These are phyloP conservation scores for Acropternis orthonyx DNA, from an alignment of 2,797 vertebrate genomes.

Conservation along the genomic window DNA sequence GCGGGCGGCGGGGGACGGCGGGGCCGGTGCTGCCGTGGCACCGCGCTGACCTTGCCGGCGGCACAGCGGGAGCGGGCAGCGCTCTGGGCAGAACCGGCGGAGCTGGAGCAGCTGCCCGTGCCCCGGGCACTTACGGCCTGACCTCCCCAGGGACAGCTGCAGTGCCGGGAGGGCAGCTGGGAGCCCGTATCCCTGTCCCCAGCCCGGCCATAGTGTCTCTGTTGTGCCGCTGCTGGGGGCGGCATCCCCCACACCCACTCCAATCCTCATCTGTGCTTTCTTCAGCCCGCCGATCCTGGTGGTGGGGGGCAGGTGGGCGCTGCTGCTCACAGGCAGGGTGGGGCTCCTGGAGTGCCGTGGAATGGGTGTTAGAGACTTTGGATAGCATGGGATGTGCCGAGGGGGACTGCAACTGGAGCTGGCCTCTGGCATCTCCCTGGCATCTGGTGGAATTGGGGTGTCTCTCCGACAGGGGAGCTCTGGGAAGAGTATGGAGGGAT, in stretches of 20 bases:
- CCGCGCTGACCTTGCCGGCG: not conserved
- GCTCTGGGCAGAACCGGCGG: not conserved
- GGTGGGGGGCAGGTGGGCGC: not conserved
- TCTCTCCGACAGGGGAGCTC: not conserved
- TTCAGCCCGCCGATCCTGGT: accelerated
- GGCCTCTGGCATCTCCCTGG: accelerated
- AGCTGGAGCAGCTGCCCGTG: not conserved
- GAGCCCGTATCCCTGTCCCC: not conserved
- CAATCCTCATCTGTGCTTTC: not conserved
- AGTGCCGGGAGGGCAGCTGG: not conserved
- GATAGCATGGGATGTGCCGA: accelerated
- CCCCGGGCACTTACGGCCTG: not conserved
- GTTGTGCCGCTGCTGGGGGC: accelerated
- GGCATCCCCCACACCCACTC: not conserved
- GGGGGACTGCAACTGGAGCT: not conserved
- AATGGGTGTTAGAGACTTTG: not conserved
- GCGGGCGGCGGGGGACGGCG: not conserved
- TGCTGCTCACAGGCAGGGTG: not conserved
- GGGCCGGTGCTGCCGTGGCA: not conserved
- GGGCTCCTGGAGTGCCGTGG: accelerated
- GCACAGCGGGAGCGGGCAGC: not conserved
- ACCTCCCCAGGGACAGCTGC: not conserved
- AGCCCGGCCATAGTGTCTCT: not conserved
- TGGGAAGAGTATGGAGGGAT: accelerated
- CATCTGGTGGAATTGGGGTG: not conserved